A percentile compares a stretch with the other conserved stretches of the same genome.
These are phyloP conservation scores for Drosophila affinis DNA, from an alignment of 2,888 invertebrate species.

Conservation along the genomic window DNA sequence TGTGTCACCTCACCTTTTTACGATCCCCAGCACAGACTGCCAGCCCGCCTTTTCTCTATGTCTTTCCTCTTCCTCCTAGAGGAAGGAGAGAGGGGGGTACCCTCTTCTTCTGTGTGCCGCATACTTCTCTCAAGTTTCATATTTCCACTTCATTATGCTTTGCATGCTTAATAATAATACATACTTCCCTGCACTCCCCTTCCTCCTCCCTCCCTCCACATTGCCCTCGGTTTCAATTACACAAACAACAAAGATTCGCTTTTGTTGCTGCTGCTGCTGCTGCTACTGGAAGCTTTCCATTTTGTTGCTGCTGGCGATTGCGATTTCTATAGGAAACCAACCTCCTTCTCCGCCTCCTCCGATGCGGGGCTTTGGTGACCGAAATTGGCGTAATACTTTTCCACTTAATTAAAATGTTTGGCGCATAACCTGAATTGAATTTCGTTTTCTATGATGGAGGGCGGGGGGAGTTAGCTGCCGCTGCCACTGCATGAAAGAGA, in stretches of 20 bases:
- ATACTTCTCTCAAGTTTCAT: conserved; percentile 64
- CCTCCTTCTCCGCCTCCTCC: neutral
- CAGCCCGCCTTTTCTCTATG: neutral
- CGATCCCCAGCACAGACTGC: neutral
- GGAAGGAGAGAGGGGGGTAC: neutral
- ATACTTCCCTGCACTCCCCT: too few species aligned
- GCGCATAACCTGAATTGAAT: conserved; percentile 79
- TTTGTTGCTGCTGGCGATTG: conserved; percentile 63
- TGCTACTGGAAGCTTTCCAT: conserved; percentile 69
- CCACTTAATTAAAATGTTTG: conserved; percentile 78
- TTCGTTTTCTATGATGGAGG: conserved; percentile 56
- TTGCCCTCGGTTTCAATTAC: conserved; percentile 71
- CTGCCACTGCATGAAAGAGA: neutral
- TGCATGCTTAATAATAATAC: conserved; percentile 76
- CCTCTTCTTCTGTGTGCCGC: conserved; percentile 26
- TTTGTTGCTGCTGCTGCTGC: conserved; percentile 40
- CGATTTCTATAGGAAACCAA: conserved; percentile 69
- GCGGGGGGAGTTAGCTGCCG: neutral
- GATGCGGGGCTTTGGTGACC: conserved; percentile 38
- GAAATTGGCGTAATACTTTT: conserved; percentile 76
- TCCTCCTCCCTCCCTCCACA: conserved; percentile 62
- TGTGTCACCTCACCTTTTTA: conserved; percentile 42
- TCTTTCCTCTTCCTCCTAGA: neutral
- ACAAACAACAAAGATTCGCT: conserved; percentile 69
- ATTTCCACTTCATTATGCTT: conserved; percentile 78